A percentile compares a stretch with the other conserved stretches of the same genome.
Evolutionary conservation across 2,888 invertebrate genomes (phyloP).

Genomic region (Pseudococcus longispinus): DNA sequence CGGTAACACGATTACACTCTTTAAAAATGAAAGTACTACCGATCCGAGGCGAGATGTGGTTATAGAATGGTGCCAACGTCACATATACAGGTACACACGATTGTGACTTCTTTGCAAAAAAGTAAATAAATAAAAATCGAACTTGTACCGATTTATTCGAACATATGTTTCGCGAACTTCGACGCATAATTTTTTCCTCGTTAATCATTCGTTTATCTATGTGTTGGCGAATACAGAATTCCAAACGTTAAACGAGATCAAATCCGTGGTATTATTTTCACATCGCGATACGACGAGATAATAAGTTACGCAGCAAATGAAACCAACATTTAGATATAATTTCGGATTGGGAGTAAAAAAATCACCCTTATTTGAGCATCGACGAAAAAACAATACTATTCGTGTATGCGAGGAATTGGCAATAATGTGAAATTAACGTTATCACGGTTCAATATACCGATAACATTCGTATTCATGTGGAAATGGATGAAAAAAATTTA

Average conservation of each 20-base stretch:
- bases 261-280: neutral
- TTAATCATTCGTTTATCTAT: neutral
- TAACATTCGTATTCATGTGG: neutral
- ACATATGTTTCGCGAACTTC: no score
- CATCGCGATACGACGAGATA: neutral
- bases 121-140: neutral
- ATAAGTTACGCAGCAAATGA: neutral
- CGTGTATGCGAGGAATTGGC: no score
- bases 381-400: neutral
- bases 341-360: neutral
- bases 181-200: neutral
- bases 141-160: neutral
- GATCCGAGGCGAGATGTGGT: neutral
- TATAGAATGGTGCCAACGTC: constrained; percentile 30
- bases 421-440: neutral
- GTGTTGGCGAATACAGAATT: neutral
- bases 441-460: neutral
- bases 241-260: neutral
- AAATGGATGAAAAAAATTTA: neutral
- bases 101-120: neutral
- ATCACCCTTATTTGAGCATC: neutral
- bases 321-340: neutral
- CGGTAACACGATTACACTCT: constrained; percentile 23
- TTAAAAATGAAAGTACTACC: constrained; percentile 27
- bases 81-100: neutral